Evolutionary conservation across 2,888 invertebrate species (phyloP).

Genomic region (Fissipunctia ypsillon): DNA sequence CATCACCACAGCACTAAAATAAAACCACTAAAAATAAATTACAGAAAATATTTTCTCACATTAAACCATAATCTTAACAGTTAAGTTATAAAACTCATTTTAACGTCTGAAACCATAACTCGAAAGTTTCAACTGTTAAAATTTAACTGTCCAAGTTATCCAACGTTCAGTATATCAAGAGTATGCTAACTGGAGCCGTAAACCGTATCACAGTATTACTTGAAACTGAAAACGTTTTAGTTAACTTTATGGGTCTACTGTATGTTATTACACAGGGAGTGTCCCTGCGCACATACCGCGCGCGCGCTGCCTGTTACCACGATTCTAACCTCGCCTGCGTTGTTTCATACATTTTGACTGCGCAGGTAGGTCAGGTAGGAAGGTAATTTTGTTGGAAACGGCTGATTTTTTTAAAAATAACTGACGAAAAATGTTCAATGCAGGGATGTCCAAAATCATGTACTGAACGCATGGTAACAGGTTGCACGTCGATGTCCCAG

Average conservation of each 20-base stretch:
- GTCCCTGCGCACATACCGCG: no score
- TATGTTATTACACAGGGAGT: slow-evolving; percentile 24
- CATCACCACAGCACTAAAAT: slow-evolving; percentile 36
- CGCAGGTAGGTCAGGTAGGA: no score
- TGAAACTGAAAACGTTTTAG: slow-evolving; percentile 58
- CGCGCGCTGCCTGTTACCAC: no score
- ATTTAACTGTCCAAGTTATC: slow-evolving; percentile 73
- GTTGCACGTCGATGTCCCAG: no score
- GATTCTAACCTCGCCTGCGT: no score
- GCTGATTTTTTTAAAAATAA: no score
- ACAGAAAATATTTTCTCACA: slow-evolving; percentile 58
- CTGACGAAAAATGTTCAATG: no score
- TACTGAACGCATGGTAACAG: no score
- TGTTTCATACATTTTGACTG: no score
- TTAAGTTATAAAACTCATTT: slow-evolving; percentile 66
- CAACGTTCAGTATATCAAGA: slow-evolving; percentile 62
- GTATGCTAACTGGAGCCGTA: slow-evolving; percentile 61
- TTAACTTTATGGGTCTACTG: slow-evolving; percentile 37
- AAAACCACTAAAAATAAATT: slow-evolving; percentile 58
- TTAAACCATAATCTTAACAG: slow-evolving; percentile 66
- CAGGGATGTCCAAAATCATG: no score
- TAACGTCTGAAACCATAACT: slow-evolving; percentile 64
- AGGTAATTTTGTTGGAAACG: no score
- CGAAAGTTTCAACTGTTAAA: slow-evolving; percentile 65
- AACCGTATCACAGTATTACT: slow-evolving; percentile 62